Conservation (phyloP, 2,888 invertebrate genomes). For the Cacoxenus indagator region DNA sequence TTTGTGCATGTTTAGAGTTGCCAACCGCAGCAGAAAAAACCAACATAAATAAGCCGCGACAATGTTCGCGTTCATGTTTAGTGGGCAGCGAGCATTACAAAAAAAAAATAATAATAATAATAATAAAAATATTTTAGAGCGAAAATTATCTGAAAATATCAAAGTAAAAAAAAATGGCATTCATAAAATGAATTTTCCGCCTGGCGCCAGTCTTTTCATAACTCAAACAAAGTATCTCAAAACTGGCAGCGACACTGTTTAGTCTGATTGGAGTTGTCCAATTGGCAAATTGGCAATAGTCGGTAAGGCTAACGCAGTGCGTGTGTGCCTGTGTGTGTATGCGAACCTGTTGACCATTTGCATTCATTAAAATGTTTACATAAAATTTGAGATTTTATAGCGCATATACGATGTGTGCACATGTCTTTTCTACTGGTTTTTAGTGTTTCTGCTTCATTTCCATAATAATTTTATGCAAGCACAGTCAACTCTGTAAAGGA, state of each 20-base stretch:
- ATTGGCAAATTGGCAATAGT: slow-evolving; percentile 47
- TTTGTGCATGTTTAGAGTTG: slow-evolving; percentile 5
- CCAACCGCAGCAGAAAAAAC: not conserved
- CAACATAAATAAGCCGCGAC: not conserved
- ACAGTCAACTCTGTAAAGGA: slow-evolving; percentile 39
- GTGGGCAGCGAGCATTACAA: not conserved
- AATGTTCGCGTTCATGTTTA: slow-evolving; percentile 11
- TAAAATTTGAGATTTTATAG: slow-evolving; percentile 31
- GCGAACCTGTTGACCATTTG: slow-evolving; percentile 67
- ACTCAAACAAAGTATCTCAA: slow-evolving; percentile 51
- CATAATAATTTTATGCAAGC: slow-evolving; percentile 62
- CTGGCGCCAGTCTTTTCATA: slow-evolving; percentile 56
- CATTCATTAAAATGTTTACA: slow-evolving; percentile 60
- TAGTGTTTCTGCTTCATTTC: slow-evolving; percentile 49
- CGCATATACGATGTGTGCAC: slow-evolving; percentile 23
- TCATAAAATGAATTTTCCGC: not conserved
- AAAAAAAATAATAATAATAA: not conserved
- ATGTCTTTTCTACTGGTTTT: slow-evolving; percentile 39
- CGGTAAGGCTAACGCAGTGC: slow-evolving; percentile 26
- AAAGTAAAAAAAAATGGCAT: not conserved
- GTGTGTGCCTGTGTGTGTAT: not conserved
- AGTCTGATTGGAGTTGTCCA: slow-evolving; percentile 34
- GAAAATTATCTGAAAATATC: slow-evolving; percentile 6
- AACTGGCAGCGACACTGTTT: slow-evolving; percentile 3
- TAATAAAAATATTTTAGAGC: not conserved